Percentiles rank a stretch among this genome's conserved stretches.
Conservation (phyloP, 2,797 vertebrate genomes). For the Girardinus metallicus region DNA sequence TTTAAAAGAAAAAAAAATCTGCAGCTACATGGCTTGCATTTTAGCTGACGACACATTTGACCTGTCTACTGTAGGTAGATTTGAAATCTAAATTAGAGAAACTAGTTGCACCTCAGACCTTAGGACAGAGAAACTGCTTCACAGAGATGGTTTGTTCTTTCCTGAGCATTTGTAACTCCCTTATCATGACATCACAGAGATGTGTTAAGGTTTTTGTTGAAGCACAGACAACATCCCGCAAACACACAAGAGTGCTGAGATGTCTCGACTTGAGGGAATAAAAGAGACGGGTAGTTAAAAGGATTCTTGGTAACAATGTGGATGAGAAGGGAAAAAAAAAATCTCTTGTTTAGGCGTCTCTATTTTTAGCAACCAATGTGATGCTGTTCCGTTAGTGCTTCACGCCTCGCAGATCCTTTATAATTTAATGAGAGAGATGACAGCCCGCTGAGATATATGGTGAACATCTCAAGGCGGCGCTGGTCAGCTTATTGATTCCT, state of each 20-base stretch:
- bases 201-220: constrained; percentile 61
- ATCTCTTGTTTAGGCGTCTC: constrained; percentile 71
- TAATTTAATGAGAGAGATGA: constrained; percentile 82
- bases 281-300: constrained; percentile 75
- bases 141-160: constrained; percentile 44
- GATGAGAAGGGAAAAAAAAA: constrained; percentile 31
- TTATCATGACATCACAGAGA: constrained; percentile 63
- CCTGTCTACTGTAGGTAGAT: constrained; percentile 68
- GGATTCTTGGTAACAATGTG: constrained; percentile 78
- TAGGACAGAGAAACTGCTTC: constrained; percentile 33
- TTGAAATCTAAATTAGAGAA: constrained; percentile 70
- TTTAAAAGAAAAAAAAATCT: constrained; percentile 73
- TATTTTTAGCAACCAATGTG: constrained; percentile 79
- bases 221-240: constrained; percentile 43
- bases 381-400: constrained; percentile 72
- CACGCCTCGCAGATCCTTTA: constrained; percentile 79
- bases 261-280: constrained; percentile 67
- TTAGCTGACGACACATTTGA: constrained; percentile 66
- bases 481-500: constrained; percentile 80
- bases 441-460: constrained; percentile 75
- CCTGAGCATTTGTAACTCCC: constrained; percentile 61
- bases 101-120: constrained; percentile 47
- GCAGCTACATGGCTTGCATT: constrained; percentile 69
- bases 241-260: constrained; percentile 46
- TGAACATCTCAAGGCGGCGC: constrained; percentile 61